These are phyloP conservation scores for Malurus cyaneus DNA, from an alignment of 2,113 vertebrate species.

Conservation along the genomic window DNA sequence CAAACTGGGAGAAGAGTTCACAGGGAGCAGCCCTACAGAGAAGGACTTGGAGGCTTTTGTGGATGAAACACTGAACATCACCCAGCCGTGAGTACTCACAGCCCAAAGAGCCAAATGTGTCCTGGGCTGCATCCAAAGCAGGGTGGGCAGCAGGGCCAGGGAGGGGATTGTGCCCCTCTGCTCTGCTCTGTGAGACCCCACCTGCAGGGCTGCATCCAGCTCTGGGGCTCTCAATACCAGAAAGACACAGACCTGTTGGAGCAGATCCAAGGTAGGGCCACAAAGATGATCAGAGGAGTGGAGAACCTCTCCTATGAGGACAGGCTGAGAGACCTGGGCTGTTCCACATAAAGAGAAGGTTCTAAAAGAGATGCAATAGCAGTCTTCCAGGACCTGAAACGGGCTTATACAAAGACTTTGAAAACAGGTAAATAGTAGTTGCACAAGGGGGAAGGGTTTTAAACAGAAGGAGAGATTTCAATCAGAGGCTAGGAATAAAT, in stretches of 20 bases:
- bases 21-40: background rate
- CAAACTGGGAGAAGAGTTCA: background rate
- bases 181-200: background rate
- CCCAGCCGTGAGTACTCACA: background rate
- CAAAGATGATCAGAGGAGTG: background rate
- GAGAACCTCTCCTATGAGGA: background rate
- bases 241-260: background rate
- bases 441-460: background rate
- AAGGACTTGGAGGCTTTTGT: background rate
- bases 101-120: accelerated
- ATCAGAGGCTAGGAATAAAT: background rate
- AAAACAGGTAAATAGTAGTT: background rate
- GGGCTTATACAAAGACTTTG: background rate
- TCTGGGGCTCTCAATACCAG: background rate
- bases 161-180: background rate
- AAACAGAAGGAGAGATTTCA: background rate
- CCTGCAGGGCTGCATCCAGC: background rate
- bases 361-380: background rate
- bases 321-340: background rate
- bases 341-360: background rate
- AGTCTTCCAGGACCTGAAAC: background rate
- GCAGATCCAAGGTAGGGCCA: background rate
- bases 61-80: background rate
- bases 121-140: background rate
- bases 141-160: accelerated